phyloP scores from a whole-genome alignment of 2,797 vertebrate genomes.

The Protosalanx chinensis region DNA sequence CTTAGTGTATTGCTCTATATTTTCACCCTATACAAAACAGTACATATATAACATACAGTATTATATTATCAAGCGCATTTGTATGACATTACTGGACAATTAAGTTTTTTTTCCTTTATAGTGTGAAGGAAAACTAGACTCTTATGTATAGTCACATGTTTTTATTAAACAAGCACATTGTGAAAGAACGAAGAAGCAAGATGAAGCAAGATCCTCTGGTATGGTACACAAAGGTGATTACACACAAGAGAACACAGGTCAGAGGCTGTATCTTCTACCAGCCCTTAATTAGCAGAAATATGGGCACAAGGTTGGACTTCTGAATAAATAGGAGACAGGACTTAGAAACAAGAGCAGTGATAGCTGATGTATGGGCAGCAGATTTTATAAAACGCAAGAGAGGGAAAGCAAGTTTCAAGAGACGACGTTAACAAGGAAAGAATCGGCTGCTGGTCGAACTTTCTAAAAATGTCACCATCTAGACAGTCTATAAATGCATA shows the following conservation, averaged over 20 bases:
- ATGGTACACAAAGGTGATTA: conserved; percentile 55
- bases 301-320: not conserved
- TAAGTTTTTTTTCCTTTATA: too few species aligned
- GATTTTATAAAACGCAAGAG: conserved; percentile 9
- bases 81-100: too few species aligned
- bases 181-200: conserved; percentile 44
- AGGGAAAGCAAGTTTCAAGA: not conserved
- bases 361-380: not conserved
- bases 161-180: conserved; percentile 68
- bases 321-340: not conserved
- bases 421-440: conserved; percentile 23
- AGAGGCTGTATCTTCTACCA: conserved; percentile 10
- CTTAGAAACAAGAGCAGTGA: not conserved
- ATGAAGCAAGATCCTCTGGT: conserved; percentile 46
- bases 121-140: not conserved
- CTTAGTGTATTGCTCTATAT: not conserved
- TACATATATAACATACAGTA: too few species aligned
- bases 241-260: conserved; percentile 29
- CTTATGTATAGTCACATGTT: conserved; percentile 32
- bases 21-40: too few species aligned
- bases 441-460: not conserved
- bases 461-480: conserved; percentile 27
- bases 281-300: conserved; percentile 6
- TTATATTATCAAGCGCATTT: too few species aligned
- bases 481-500: conserved; percentile 41